Evolutionary conservation across 1,140 invertebrate species (phyloP).

Genomic region (Dryas iulia): DNA sequence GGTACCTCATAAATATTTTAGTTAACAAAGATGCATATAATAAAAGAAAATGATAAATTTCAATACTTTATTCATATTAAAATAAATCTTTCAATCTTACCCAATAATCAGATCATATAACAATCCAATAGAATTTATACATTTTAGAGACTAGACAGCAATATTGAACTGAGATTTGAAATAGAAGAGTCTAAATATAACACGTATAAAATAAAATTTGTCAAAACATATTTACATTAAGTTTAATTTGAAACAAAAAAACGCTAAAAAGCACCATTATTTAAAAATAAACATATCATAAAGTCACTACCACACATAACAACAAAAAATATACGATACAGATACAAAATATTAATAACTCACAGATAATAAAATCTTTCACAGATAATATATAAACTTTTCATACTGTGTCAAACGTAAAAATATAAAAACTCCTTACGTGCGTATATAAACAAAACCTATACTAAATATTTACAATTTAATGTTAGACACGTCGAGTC

Average conservation of each 20-base stretch:
- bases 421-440: not conserved
- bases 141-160: slow-evolving; percentile 72
- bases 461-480: slow-evolving; percentile 29
- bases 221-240: slow-evolving; percentile 41
- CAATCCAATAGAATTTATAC: slow-evolving; percentile 60
- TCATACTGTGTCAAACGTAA: slow-evolving; percentile 16
- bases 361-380: slow-evolving; percentile 14
- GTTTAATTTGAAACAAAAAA: slow-evolving; percentile 12
- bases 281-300: slow-evolving; percentile 4
- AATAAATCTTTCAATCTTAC: slow-evolving; percentile 69
- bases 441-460: slow-evolving; percentile 21
- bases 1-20: too few relatives aligned
- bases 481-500: slow-evolving; percentile 29
- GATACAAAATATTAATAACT: slow-evolving; percentile 2
- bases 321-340: not conserved
- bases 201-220: slow-evolving; percentile 35
- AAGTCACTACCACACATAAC: slow-evolving; percentile 7
- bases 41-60: slow-evolving; percentile 15
- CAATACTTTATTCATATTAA: slow-evolving; percentile 62
- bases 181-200: slow-evolving; percentile 34
- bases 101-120: slow-evolving; percentile 59
- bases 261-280: slow-evolving; percentile 21
- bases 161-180: slow-evolving; percentile 61
- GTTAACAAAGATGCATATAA: not conserved
- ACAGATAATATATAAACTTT: slow-evolving; percentile 16